Percentiles rank a stretch among this genome's conserved stretches.
Evolutionary conservation across 2,888 invertebrate genomes (phyloP).

Genomic region (Melanophora roralis): DNA sequence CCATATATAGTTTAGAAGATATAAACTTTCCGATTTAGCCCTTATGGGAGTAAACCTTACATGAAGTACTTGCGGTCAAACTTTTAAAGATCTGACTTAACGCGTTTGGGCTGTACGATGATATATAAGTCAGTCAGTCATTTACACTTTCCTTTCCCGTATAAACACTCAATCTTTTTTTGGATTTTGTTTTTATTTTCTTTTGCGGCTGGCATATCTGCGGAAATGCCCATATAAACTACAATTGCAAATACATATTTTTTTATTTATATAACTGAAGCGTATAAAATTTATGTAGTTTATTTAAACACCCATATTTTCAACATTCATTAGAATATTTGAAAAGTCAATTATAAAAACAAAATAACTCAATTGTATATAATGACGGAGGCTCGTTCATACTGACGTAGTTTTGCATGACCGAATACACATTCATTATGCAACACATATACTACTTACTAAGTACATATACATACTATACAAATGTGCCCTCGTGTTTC

Average conservation of each 20-base stretch:
- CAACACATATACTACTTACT: not conserved
- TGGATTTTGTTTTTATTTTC: too few species aligned
- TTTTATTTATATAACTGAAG: not conserved
- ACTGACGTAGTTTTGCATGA: conserved; percentile 59
- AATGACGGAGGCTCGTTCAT: conserved; percentile 63
- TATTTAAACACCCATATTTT: conserved; percentile 54
- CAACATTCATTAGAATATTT: conserved; percentile 42
- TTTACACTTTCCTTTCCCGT: too few species aligned
- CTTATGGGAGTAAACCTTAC: too few species aligned
- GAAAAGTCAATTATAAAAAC: conserved; percentile 19
- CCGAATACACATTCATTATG: not conserved
- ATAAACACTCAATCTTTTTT: too few species aligned
- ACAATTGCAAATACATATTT: not conserved
- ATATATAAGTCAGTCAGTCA: too few species aligned
- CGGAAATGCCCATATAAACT: not conserved
- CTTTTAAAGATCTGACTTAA: too few species aligned
- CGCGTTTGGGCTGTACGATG: too few species aligned
- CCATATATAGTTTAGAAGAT: too few species aligned
- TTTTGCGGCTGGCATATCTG: too few species aligned
- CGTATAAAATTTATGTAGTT: not conserved
- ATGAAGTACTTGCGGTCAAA: too few species aligned
- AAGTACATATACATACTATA: not conserved
- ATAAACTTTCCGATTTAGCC: too few species aligned
- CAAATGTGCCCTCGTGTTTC: too few species aligned
- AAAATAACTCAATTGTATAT: conserved; percentile 11